These are phyloP conservation scores for Apodemus sylvaticus DNA, from an alignment of 2,113 vertebrate species.

Conservation along the genomic window DNA sequence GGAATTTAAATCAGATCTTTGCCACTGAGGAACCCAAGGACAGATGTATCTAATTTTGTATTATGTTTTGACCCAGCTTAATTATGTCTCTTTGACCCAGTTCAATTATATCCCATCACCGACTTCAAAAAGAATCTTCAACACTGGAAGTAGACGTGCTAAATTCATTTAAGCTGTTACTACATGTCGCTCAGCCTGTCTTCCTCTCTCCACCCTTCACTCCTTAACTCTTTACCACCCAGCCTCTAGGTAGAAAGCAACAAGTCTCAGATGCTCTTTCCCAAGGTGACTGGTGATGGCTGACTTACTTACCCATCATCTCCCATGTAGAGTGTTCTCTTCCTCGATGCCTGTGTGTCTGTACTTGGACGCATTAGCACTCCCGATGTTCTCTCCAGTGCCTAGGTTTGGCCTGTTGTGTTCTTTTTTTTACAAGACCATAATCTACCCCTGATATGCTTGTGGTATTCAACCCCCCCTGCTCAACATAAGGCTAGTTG, in stretches of 20 bases:
- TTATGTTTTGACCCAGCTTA: slow-evolving; percentile 70
- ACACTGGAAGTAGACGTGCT: slow-evolving; percentile 54
- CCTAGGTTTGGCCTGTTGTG: background rate
- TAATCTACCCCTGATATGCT: background rate
- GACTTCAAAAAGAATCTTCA: slow-evolving; percentile 72
- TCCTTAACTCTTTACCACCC: slow-evolving; percentile 60
- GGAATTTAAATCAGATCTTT: slow-evolving; percentile 48
- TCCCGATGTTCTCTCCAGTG: background rate
- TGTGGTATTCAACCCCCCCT: rapidly evolving
- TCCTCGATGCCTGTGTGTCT: background rate
- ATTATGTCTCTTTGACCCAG: slow-evolving; percentile 74
- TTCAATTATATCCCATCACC: slow-evolving; percentile 76
- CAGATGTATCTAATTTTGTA: slow-evolving; percentile 74
- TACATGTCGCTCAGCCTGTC: background rate
- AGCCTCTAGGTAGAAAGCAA: background rate
- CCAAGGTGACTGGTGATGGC: background rate
- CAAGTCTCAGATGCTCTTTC: background rate
- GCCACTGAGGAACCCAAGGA: slow-evolving; percentile 42
- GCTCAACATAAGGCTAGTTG: background rate
- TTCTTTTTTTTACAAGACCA: background rate
- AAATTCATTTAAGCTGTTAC: slow-evolving; percentile 53
- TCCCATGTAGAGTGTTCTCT: background rate
- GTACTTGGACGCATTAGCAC: background rate
- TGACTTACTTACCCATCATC: background rate
- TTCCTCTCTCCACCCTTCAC: background rate